Percentiles rank a stretch among this genome's conserved stretches.
phyloP scores from a whole-genome alignment of 2,113 vertebrate species.

The Anthoscopus minutus region DNA sequence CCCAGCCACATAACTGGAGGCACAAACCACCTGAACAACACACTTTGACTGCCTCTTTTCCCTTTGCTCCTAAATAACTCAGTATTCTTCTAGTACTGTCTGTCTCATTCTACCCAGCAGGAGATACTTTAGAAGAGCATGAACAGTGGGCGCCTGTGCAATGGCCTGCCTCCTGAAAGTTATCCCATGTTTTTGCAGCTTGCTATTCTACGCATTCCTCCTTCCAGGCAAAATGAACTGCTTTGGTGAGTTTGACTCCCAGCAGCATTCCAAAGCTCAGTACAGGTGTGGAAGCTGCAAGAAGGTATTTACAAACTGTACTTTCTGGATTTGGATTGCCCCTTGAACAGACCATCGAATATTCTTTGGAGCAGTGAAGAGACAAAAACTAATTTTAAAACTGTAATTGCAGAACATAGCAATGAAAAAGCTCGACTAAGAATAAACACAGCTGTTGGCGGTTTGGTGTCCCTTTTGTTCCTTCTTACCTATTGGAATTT shows the following conservation, averaged over 20 bases:
- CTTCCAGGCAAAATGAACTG: not conserved
- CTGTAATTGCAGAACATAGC: not conserved
- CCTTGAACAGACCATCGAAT: not conserved
- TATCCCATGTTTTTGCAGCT: not conserved
- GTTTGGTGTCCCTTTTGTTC: no score
- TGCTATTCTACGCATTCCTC: not conserved
- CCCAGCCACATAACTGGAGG: not conserved
- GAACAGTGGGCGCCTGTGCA: not conserved
- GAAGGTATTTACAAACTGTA: not conserved
- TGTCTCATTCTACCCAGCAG: not conserved
- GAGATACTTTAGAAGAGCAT: not conserved
- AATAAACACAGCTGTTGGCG: conserved; percentile 1
- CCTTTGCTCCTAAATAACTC: not conserved
- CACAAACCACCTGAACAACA: not conserved
- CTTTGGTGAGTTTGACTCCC: not conserved
- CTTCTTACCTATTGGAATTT: no score
- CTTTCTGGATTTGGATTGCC: not conserved
- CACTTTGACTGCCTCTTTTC: not conserved
- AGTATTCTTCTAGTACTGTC: not conserved
- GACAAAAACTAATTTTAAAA: not conserved
- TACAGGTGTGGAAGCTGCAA: not conserved
- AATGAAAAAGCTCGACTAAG: not conserved
- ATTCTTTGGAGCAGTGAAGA: not conserved
- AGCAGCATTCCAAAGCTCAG: fast-evolving
- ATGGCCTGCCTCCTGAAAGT: not conserved